These are phyloP conservation scores for Brachyopa scutellaris DNA, from an alignment of 2,888 invertebrate species.

Conservation along the genomic window DNA sequence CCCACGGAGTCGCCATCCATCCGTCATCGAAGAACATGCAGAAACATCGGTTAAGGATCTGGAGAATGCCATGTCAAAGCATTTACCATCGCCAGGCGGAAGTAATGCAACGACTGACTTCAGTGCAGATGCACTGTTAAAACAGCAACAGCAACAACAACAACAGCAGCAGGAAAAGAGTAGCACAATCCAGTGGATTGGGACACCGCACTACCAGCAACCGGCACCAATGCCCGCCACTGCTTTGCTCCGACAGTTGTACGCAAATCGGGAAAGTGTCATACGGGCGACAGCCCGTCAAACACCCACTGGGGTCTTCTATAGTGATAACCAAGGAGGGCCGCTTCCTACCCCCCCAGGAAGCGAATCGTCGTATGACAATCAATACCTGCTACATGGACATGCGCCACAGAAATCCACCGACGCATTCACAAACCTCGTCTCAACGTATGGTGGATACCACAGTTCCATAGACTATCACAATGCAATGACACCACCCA, in stretches of 20 bases:
- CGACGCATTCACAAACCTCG: constrained; percentile 85
- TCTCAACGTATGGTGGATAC: constrained; percentile 84
- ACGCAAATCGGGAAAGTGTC: constrained; percentile 96
- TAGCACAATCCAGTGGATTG: constrained; percentile 96
- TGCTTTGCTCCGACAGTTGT: constrained; percentile 93
- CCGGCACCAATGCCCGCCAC: constrained; percentile 90
- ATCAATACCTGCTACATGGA: constrained; percentile 83
- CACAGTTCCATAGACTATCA: constrained; percentile 91
- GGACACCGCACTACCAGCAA: constrained; percentile 86
- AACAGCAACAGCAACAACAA: constrained; percentile 85
- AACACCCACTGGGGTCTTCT: constrained; percentile 80
- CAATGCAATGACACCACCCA: constrained; percentile 97
- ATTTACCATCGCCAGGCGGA: constrained; percentile 86
- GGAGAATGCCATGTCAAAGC: constrained; percentile 98
- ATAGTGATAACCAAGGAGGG: constrained; percentile 84
- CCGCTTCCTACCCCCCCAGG: constrained; percentile 96
- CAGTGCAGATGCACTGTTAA: constrained; percentile 91
- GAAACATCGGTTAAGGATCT: constrained; percentile 87
- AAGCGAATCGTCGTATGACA: constrained; percentile 89
- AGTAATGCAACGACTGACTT: constrained; percentile 90
- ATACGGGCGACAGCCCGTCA: constrained; percentile 91
- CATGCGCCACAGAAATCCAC: constrained; percentile 83
- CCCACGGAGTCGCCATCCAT: constrained; percentile 80
- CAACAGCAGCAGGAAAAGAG: constrained; percentile 82
- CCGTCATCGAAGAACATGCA: constrained; percentile 80